These are phyloP conservation scores for Bradypodion ventrale DNA, from an alignment of 2,797 vertebrate species.

Conservation along the genomic window DNA sequence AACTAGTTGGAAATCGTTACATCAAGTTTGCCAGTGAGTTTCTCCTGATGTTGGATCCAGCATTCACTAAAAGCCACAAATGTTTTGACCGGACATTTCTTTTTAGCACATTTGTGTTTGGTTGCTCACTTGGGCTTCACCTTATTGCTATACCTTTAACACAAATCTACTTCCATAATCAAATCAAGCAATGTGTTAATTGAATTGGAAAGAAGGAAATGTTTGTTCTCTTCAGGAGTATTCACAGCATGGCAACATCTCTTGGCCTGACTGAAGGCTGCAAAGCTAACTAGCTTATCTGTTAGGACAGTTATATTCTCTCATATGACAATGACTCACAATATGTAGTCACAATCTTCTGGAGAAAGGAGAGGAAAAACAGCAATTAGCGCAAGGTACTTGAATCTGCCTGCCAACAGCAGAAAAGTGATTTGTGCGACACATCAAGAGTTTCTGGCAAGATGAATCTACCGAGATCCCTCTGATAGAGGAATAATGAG, in stretches of 20 bases:
- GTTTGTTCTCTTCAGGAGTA: conserved; percentile 50
- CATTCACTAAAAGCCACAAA: background rate
- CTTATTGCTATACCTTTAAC: conserved; percentile 41
- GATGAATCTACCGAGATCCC: conserved; percentile 81
- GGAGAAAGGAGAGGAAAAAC: conserved; percentile 59
- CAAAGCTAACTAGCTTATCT: conserved; percentile 63
- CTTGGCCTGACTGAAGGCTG: conserved; percentile 52
- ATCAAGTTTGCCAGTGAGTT: background rate
- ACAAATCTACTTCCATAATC: conserved; percentile 13
- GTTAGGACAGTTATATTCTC: conserved; percentile 69
- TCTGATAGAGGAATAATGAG: conserved; percentile 83
- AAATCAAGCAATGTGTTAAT: conserved; percentile 51
- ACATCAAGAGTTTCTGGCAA: conserved; percentile 79
- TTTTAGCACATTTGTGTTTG: background rate
- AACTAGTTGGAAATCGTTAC: background rate
- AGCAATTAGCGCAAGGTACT: conserved; percentile 81
- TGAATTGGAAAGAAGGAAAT: conserved; percentile 21
- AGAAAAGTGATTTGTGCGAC: conserved; percentile 82
- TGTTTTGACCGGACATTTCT: background rate
- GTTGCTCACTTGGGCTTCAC: accelerated
- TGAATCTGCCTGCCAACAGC: conserved; percentile 81
- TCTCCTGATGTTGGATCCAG: background rate
- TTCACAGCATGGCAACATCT: conserved; percentile 42
- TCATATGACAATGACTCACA: conserved; percentile 73
- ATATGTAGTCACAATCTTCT: conserved; percentile 74